Evolutionary conservation across 2,888 invertebrate species (phyloP).

Genomic region (Lepidochitona cinerea): DNA sequence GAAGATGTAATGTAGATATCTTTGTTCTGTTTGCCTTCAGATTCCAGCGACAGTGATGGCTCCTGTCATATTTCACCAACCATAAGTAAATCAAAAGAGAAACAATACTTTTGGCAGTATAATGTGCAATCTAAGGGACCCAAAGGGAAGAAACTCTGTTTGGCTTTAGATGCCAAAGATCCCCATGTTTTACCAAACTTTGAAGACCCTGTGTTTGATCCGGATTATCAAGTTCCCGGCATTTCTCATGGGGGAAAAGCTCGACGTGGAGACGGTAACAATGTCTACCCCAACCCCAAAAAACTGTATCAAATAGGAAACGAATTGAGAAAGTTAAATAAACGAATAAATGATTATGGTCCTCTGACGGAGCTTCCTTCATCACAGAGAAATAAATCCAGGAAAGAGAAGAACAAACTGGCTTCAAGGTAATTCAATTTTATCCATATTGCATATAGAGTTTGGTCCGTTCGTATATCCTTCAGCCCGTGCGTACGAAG

Average conservation of each 20-base stretch:
- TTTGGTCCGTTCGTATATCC: too few species aligned
- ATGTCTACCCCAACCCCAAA: slow-evolving; percentile 93
- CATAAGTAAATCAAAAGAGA: slow-evolving; percentile 45
- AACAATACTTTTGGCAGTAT: slow-evolving; percentile 94
- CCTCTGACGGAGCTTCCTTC: slow-evolving; percentile 87
- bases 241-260: slow-evolving; percentile 74
- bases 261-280: slow-evolving; percentile 98
- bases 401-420: slow-evolving; percentile 97
- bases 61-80: slow-evolving; percentile 23
- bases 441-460: too few species aligned
- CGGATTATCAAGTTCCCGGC: slow-evolving; percentile 71
- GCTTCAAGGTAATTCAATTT: slow-evolving; percentile 81
- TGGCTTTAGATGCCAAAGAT: slow-evolving; percentile 81
- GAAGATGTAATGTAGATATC: too few species aligned
- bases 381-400: slow-evolving; percentile 53
- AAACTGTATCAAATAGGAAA: slow-evolving; percentile 92
- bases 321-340: slow-evolving; percentile 90
- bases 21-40: too few species aligned
- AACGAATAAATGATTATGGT: slow-evolving; percentile 95
- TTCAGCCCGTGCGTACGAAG: too few species aligned
- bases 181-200: slow-evolving; percentile 91
- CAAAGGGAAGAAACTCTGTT: slow-evolving; percentile 84
- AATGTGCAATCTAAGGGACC: slow-evolving; percentile 98
- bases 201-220: slow-evolving; percentile 97
- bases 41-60: slow-evolving; percentile 38